Percentiles rank a stretch among this genome's conserved stretches.
These are phyloP conservation scores for Himantopus leucocephalus DNA, from an alignment of 2,113 vertebrate genomes.

Conservation along the genomic window DNA sequence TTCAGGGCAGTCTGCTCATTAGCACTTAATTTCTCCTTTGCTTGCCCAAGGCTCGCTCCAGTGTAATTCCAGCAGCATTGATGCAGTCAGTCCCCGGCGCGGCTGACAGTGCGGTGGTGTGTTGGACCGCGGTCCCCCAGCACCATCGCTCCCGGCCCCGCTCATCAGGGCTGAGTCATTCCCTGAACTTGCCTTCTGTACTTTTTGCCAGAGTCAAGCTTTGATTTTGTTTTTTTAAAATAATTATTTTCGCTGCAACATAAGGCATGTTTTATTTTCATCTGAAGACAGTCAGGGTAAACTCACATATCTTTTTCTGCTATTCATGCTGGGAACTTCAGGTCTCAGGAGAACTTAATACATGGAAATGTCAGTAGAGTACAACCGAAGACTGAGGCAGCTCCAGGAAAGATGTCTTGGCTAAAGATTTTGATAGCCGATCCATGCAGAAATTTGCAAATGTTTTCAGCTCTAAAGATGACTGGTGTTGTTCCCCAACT, in stretches of 20 bases:
- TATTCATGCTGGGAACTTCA: background rate
- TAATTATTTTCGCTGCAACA: background rate
- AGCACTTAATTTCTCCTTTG: background rate
- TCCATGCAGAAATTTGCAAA: background rate
- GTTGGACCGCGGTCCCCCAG: background rate
- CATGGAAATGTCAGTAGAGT: background rate
- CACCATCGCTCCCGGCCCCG: fast-evolving
- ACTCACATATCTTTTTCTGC: background rate
- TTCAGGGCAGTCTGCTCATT: background rate
- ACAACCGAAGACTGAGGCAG: background rate
- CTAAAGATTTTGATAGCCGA: background rate
- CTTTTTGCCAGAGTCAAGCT: background rate
- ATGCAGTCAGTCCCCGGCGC: background rate
- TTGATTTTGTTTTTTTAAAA: background rate
- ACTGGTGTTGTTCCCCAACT: background rate
- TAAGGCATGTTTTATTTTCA: background rate
- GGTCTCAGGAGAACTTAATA: background rate
- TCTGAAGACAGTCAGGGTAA: background rate
- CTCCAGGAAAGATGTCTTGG: background rate
- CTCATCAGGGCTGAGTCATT: background rate
- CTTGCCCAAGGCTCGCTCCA: background rate
- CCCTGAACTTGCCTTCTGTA: background rate
- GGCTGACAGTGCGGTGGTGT: background rate
- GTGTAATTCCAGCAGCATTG: background rate
- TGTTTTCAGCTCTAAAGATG: background rate